Percentiles rank a stretch among this genome's conserved stretches.
Evolutionary conservation across 1,140 invertebrate species (phyloP).

Genomic region (Rhagoletis pomonella): DNA sequence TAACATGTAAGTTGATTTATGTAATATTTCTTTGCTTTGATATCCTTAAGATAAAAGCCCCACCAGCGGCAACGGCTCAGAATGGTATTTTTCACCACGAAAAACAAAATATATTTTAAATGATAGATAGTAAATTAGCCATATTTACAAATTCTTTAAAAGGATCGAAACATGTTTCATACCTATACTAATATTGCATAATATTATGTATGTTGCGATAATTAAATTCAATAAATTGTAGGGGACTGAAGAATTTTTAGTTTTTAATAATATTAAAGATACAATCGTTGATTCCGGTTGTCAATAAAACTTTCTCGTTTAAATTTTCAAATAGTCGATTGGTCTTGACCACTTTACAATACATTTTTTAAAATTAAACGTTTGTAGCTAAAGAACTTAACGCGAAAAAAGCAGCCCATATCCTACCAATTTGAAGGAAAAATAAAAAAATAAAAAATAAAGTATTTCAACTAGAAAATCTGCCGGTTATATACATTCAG

Average conservation of each 20-base stretch:
- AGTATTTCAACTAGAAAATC: constrained; percentile 1
- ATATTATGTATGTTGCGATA: constrained; percentile 6
- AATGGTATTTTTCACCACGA: background rate
- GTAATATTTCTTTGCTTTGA: constrained; percentile 12
- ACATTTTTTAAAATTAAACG: too few relatives aligned
- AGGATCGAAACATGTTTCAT: background rate
- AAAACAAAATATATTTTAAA: constrained; percentile 4
- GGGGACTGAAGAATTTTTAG: background rate
- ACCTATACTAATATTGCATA: constrained; percentile 45
- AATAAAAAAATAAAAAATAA: background rate
- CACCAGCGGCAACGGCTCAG: constrained; percentile 2
- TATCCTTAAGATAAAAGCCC: background rate
- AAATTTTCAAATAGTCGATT: too few relatives aligned
- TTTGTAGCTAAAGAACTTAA: too few relatives aligned
- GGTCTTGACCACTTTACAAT: too few relatives aligned
- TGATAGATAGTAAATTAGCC: constrained; percentile 36
- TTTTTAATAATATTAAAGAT: background rate
- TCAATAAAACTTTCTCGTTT: too few relatives aligned
- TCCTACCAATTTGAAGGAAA: background rate
- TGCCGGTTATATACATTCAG: background rate
- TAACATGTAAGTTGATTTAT: constrained; percentile 21
- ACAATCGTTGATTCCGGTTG: too few relatives aligned
- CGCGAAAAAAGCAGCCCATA: background rate
- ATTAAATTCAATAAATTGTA: background rate
- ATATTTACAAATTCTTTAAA: constrained; percentile 43